phyloP scores from a whole-genome alignment of 2,113 vertebrate genomes.

The Macquaria australasica region DNA sequence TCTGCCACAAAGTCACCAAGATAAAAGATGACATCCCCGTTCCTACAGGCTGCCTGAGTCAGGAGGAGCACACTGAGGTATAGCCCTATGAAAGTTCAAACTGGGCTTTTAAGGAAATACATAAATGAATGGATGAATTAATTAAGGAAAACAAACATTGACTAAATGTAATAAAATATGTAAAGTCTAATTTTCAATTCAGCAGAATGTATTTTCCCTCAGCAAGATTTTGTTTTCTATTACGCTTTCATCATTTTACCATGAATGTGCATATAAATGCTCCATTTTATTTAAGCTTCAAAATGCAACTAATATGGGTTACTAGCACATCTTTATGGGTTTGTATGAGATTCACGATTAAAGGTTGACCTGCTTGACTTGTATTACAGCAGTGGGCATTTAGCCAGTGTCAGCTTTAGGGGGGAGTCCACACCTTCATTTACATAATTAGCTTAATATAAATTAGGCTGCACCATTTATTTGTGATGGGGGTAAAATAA shows the following conservation, averaged over 20 bases:
- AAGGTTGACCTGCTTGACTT: neutral
- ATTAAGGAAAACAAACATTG: neutral
- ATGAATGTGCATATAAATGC: neutral
- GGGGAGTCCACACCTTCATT: neutral
- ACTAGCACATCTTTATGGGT: neutral
- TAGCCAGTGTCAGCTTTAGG: neutral
- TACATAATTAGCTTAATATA: neutral
- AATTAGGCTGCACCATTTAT: neutral
- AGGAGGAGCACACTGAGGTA: conserved; percentile 83
- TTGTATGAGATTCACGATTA: neutral
- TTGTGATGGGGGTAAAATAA: neutral
- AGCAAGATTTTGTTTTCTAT: neutral
- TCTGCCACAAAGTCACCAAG: conserved; percentile 76
- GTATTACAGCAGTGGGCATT: neutral
- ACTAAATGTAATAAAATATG: neutral
- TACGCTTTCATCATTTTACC: neutral
- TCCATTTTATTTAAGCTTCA: neutral
- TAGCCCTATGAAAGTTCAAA: neutral
- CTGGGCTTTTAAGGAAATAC: neutral
- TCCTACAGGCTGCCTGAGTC: conserved; percentile 53
- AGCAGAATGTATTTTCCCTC: neutral
- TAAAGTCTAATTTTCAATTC: neutral
- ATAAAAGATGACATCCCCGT: conserved; percentile 69
- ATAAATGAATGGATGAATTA: neutral
- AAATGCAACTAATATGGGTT: neutral